Base-by-base conservation (phyloP, 2,797 vertebrate species). In the Myotis findleyi region DNA sequence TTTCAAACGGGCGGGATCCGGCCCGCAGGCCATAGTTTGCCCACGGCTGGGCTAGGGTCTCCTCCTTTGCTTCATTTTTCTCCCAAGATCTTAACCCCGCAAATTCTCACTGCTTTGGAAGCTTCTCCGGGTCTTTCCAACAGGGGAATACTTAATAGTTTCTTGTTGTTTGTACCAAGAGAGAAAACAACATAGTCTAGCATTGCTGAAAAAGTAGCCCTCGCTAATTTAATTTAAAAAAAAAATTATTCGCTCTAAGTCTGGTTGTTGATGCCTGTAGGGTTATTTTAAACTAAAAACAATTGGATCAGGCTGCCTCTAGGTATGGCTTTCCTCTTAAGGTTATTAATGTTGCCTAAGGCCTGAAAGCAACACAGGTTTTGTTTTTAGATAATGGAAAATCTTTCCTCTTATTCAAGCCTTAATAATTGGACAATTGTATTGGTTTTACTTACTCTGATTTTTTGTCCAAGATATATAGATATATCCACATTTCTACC, bases 321-420 rank as follows among this genome's bases (percentile, higher is more conserved):
- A 72, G 16, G 9, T 72, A 80, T 66, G 41, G 11, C 53, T 62
- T 94, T 88, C 14, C 11, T 83, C 8, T 87, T 81, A 59, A 55
- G 88, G 21, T 94, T 88, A 84, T 20, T 89, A 55, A 79, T 94
- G 95, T 91, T 89, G 21, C 36, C 49, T 72, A 82, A 96, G 86
- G 83, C 5, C 51, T 89, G 21, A 38, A 71, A 59, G 20, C 12
- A 59, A 30, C 18, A 25, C 2, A 23, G 8, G 16, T 18, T 71
- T 55, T 38, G 13, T 55, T 55, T 59, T 51, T 8, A 51, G 20
- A 27, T 53, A 55, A 68, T 49, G 17, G 51, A 38, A 85, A 85
- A 72, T 66, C 3, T 77, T 85, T 87, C 84, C 27, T 71, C 30
- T 49, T 79, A 83, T 41, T 73, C 95, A 30, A 9, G 21, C 44